Evolutionary conservation across 35 echinoderm and acorn worm genomes (phyloP), one percentile per base, ranked within the genome.

Genomic region (Stichopus chloronotus): DNA sequence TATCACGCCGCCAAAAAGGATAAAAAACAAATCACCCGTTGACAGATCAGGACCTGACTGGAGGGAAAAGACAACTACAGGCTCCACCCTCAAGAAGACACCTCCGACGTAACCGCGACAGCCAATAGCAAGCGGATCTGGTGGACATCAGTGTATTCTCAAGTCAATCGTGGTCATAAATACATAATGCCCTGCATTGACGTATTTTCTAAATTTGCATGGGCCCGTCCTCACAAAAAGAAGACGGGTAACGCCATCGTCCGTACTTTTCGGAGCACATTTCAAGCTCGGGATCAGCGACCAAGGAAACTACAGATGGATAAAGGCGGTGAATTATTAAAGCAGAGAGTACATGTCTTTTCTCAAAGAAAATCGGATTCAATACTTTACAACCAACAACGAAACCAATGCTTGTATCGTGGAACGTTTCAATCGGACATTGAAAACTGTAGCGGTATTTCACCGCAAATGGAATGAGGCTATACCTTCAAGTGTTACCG

Each of bases 341-440:
- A 95, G 52, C 61, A 53, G 84, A 13, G 6, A 8, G 93, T 95
- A 55, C 92, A 96, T n/a, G 53, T 59, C 12, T 11, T 93, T 93
- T 16, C 59, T 95, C 5, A 79, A 81, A 81, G 63, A 90, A 43
- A 5, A 93, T 9, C 61, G 25, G 30, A 92, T 97, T 69, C 52
- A 59, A 13, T 97, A 93, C 30, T 97, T 92, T 63, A 93, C 91
- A 0, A 97, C 94, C 5, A 74, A 97, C 24, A 93, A 97, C 54
- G 96, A 95, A 88, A 93, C 94, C 12, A 95, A 95, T 68, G 96
- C 96, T 4, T 91, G 72, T 69, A 81, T 86, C 24, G 92, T 93
- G 14, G 92, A 93, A 56, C 83, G 93, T 43, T 96, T 96, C 71
- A 96, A 96, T 78, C 61, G 90, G 0, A 94, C 93, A 2, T 65